A percentile compares a stretch with the other conserved stretches of the same genome.
Conservation (phyloP, 2,797 vertebrate genomes). For the Falco rusticolus region DNA sequence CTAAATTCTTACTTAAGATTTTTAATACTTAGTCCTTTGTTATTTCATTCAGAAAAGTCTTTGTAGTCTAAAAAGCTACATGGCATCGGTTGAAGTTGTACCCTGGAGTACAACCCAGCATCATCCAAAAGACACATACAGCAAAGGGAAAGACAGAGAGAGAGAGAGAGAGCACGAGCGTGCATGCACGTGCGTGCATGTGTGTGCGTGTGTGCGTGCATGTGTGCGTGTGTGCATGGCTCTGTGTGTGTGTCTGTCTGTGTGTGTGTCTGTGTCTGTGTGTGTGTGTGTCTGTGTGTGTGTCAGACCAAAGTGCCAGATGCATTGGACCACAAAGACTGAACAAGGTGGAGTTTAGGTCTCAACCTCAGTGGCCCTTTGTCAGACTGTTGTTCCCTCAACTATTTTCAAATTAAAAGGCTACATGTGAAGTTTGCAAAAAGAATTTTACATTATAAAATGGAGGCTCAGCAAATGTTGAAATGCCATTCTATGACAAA, state of each 20-base stretch:
- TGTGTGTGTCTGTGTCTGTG: too few relatives aligned
- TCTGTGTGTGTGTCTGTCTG: neutral
- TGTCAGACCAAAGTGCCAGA: neutral
- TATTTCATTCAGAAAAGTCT: neutral
- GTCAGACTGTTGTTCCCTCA: neutral
- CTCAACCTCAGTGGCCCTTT: neutral
- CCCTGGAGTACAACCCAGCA: neutral
- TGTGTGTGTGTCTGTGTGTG: too few relatives aligned
- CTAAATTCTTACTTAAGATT: neutral
- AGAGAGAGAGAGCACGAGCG: neutral
- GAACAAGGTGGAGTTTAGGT: neutral
- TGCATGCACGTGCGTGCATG: too few relatives aligned
- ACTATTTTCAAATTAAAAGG: neutral
- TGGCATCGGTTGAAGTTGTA: neutral
- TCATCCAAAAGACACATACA: neutral
- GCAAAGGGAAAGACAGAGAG: neutral
- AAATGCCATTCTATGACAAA: neutral
- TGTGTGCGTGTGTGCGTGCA: too few relatives aligned
- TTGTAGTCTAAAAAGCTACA: neutral
- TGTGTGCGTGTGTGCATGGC: neutral
- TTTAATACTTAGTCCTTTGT: neutral
- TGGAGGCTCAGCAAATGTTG: neutral
- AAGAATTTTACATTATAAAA: neutral
- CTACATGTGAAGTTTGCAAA: neutral
- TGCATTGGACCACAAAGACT: neutral